Conservation (phyloP, 2,888 invertebrate genomes). For the Argyra leucocephala region DNA sequence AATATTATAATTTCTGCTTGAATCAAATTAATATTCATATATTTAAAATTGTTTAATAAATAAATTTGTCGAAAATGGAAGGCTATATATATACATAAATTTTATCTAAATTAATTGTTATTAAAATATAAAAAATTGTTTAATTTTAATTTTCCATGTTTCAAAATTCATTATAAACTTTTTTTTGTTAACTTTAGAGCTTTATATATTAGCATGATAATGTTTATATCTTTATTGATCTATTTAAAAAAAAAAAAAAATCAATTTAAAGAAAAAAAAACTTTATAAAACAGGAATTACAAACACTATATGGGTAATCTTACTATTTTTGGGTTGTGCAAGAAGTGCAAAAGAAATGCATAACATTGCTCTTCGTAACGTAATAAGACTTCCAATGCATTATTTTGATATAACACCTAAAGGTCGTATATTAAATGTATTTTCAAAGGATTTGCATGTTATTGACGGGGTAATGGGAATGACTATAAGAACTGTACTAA, state of each 20-base stretch:
- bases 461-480: conserved; percentile 49
- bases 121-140: too few species aligned
- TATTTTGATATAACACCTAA: conserved; percentile 71
- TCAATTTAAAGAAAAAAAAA: neutral
- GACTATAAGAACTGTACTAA: conserved; percentile 39
- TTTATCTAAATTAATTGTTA: too few species aligned
- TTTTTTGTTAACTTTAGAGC: too few species aligned
- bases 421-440: conserved; percentile 63
- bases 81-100: too few species aligned
- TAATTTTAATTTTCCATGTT: too few species aligned
- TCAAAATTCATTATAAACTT: too few species aligned
- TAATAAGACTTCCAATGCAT: conserved; percentile 59
- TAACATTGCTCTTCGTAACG: conserved; percentile 49
- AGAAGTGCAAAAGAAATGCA: conserved; percentile 54
- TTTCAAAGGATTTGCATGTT: conserved; percentile 52
- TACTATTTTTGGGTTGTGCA: conserved; percentile 42
- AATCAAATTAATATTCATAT: too few species aligned
- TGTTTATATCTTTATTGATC: too few species aligned
- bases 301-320: conserved; percentile 37
- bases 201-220: too few species aligned
- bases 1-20: too few species aligned
- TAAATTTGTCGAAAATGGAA: too few species aligned
- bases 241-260: neutral
- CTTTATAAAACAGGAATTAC: conserved; percentile 28
- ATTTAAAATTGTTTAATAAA: too few species aligned